Percentiles rank a stretch among this genome's conserved stretches.
Evolutionary conservation across 2,113 vertebrate genomes (phyloP).

Genomic region (Amblyopsis rosae): DNA sequence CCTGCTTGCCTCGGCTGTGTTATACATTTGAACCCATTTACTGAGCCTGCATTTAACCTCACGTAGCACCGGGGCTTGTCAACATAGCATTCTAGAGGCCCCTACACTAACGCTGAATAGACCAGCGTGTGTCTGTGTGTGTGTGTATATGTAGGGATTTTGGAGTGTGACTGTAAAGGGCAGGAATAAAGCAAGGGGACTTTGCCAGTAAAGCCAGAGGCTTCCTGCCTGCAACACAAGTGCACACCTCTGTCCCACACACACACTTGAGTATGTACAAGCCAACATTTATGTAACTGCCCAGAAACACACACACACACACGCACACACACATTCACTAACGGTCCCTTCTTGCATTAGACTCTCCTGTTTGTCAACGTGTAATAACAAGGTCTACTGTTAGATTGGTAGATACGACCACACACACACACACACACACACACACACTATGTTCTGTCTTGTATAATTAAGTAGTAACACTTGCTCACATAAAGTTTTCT

Average conservation of each 20-base stretch:
- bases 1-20: slow-evolving; percentile 27
- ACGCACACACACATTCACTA: background rate
- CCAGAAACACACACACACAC: background rate
- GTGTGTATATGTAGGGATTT: background rate
- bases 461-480: too few species aligned
- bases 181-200: slow-evolving; percentile 60
- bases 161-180: slow-evolving; percentile 21
- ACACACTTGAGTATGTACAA: background rate
- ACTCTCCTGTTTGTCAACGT: too few species aligned
- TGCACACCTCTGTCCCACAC: slow-evolving; percentile 1
- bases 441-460: background rate
- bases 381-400: too few species aligned
- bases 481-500: too few species aligned
- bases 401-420: background rate
- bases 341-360: too few species aligned
- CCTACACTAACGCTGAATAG: slow-evolving; percentile 64
- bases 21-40: slow-evolving; percentile 62
- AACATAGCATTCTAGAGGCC: slow-evolving; percentile 70
- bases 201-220: slow-evolving; percentile 74
- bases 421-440: slow-evolving; percentile 1
- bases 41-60: slow-evolving; percentile 66
- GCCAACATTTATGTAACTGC: too few species aligned
- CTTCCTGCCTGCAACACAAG: slow-evolving; percentile 40
- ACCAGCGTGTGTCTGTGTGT: slow-evolving; percentile 18
- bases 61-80: slow-evolving; percentile 44